phyloP scores from a whole-genome alignment of 2,113 vertebrate genomes.

The Oenanthe oenanthe region DNA sequence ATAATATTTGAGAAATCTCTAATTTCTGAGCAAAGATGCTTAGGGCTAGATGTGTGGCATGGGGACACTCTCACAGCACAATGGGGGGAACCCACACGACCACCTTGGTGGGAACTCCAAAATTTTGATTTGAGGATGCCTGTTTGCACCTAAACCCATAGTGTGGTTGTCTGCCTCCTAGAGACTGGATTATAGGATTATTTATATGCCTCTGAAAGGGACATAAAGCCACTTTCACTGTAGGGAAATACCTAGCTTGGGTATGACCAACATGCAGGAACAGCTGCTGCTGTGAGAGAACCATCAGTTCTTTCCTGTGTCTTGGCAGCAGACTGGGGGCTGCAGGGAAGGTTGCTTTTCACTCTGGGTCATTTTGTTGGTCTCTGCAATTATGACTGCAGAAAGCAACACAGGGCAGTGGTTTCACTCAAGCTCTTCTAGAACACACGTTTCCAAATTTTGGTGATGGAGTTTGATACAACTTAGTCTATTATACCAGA shows the following conservation, averaged over 20 bases:
- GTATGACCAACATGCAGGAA: not conserved
- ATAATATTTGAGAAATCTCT: not conserved
- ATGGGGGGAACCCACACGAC: rapidly evolving
- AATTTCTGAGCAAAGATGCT: not conserved
- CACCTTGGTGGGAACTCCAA: not conserved
- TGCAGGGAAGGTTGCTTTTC: not conserved
- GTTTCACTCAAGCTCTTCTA: not conserved
- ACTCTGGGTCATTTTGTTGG: not conserved
- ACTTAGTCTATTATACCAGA: not conserved
- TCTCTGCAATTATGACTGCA: not conserved
- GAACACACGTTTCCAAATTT: rapidly evolving
- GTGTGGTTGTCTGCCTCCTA: not conserved
- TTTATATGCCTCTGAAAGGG: not conserved
- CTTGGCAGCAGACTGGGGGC: not conserved
- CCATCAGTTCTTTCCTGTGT: not conserved
- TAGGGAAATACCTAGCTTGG: not conserved
- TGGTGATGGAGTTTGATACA: no score
- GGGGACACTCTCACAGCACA: rapidly evolving
- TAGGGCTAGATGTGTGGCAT: not conserved
- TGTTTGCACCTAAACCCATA: not conserved
- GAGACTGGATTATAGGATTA: not conserved
- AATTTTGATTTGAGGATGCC: not conserved
- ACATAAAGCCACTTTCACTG: not conserved
- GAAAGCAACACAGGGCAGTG: not conserved
- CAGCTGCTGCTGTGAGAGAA: not conserved